Evolutionary conservation across 2,113 vertebrate species (phyloP).

Genomic region (Austrofundulus limnaeus): DNA sequence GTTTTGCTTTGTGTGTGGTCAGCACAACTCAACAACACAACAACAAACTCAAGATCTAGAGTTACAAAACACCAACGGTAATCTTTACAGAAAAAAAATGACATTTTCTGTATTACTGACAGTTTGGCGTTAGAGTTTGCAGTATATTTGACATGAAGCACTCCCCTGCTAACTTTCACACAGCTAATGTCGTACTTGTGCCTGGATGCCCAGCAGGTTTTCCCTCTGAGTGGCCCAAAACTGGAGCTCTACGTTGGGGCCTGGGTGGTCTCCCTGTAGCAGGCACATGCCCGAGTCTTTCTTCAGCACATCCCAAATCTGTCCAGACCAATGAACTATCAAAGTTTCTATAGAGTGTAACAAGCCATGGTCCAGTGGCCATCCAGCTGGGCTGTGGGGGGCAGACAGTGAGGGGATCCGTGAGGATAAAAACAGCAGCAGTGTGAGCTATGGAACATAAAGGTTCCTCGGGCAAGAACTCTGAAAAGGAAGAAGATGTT

Average conservation of each 20-base stretch:
- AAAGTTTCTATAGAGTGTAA: conserved; percentile 79
- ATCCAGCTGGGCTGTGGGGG: conserved; percentile 62
- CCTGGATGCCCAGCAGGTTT: conserved; percentile 78
- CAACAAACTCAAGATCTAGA: too few species aligned
- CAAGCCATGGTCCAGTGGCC: conserved; percentile 68
- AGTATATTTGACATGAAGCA: not conserved
- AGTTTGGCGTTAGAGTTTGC: not conserved
- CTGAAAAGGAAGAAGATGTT: not conserved
- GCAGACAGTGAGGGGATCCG: conserved; percentile 19
- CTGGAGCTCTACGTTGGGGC: conserved; percentile 75
- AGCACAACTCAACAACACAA: too few species aligned
- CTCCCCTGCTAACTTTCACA: not conserved
- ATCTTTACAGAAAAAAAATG: not conserved
- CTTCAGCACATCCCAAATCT: conserved; percentile 74
- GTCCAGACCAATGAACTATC: conserved; percentile 74
- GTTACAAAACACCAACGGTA: too few species aligned
- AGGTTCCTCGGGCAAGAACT: conserved; percentile 1
- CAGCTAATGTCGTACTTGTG: conserved; percentile 64
- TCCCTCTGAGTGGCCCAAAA: conserved; percentile 78
- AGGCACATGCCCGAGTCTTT: conserved; percentile 70
- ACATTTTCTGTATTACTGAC: not conserved
- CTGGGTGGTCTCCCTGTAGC: conserved; percentile 70
- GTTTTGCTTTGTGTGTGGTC: too few species aligned
- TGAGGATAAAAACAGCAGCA: conserved; percentile 13
- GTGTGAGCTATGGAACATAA: conserved; percentile 6